Conservation (phyloP, 2,888 invertebrate genomes). For the Agrochola litura region DNA sequence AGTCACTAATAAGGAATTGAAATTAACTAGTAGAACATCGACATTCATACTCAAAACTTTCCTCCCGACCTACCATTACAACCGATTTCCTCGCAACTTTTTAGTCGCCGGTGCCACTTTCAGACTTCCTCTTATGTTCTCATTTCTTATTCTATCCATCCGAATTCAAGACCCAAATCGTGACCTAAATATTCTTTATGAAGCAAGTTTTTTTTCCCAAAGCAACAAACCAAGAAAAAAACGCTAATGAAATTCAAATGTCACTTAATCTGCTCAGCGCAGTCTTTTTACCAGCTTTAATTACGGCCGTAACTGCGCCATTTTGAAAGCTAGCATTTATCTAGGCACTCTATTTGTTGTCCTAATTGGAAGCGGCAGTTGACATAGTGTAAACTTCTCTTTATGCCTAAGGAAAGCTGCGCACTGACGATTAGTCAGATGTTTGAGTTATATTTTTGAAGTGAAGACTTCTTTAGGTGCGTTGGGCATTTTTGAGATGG, state of each 20-base stretch:
- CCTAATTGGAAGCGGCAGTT: constrained; percentile 57
- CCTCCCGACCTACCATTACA: no score
- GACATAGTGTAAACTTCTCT: constrained; percentile 35
- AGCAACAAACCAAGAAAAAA: constrained; percentile 3
- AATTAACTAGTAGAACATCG: no score
- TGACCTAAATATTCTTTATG: not conserved
- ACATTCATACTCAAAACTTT: no score
- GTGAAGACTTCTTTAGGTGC: no score
- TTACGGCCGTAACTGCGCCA: constrained; percentile 28
- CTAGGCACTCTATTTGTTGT: constrained; percentile 48
- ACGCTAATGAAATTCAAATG: constrained; percentile 20
- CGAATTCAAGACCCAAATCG: no score
- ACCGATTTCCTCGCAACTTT: no score
- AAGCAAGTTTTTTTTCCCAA: not conserved
- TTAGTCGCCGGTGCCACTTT: no score
- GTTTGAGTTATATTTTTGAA: not conserved
- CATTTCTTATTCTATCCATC: no score
- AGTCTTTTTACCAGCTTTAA: constrained; percentile 41
- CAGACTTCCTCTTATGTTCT: no score
- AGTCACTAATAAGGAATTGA: no score
- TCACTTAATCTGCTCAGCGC: constrained; percentile 7
- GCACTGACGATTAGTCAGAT: not conserved
- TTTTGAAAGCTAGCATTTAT: constrained; percentile 42
- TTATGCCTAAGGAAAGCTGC: constrained; percentile 29
- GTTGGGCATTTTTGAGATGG: no score